These are phyloP conservation scores for Delichon dasypus DNA, from an alignment of 2,797 vertebrate species.

Conservation along the genomic window DNA sequence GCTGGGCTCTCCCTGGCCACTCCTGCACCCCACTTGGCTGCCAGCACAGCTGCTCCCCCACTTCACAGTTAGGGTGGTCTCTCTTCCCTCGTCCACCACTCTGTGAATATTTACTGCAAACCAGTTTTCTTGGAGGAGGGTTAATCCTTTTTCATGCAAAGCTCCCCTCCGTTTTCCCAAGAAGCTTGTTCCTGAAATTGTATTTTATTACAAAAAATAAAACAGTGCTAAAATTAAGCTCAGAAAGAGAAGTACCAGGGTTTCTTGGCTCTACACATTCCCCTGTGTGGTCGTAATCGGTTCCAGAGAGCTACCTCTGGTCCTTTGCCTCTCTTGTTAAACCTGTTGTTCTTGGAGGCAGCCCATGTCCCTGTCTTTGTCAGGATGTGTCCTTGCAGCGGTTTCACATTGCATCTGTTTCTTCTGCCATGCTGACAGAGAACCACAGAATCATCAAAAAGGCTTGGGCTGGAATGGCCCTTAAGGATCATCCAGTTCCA, in stretches of 20 bases:
- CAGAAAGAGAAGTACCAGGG: neutral
- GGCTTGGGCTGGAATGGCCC: neutral
- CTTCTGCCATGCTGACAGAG: neutral
- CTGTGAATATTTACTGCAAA: neutral
- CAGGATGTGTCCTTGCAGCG: neutral
- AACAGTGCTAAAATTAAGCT: neutral
- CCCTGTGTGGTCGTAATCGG: neutral
- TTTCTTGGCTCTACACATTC: neutral
- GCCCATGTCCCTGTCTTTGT: neutral
- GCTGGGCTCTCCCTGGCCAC: neutral
- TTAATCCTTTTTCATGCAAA: neutral
- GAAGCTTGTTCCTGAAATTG: neutral
- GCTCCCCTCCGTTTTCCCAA: neutral
- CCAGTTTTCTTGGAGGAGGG: neutral
- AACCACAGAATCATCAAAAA: neutral
- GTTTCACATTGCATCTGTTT: neutral
- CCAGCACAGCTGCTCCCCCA: neutral
- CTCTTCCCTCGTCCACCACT: neutral
- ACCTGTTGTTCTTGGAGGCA: too few species aligned
- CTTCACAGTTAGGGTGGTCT: neutral
- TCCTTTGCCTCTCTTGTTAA: neutral
- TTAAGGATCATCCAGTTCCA: neutral
- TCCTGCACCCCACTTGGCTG: neutral
- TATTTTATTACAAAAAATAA: constrained; percentile 11
- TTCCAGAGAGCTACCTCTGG: neutral